Conservation (phyloP, 2,888 invertebrate species). For the Orchestes rusci region DNA sequence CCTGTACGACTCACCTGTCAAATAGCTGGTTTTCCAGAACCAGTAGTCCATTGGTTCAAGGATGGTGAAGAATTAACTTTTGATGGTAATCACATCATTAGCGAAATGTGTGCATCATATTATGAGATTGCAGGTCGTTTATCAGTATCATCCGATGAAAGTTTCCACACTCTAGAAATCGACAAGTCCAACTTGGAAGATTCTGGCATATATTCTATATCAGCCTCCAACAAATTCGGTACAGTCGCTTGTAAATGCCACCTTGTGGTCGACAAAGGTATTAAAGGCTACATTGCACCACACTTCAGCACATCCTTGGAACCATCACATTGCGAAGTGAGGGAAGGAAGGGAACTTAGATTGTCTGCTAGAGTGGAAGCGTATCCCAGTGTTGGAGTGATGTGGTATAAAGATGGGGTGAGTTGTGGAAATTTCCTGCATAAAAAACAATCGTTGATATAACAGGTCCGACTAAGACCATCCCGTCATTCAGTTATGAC, state of each 20-base stretch:
- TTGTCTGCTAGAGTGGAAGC: slow-evolving; percentile 51
- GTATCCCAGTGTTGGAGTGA: slow-evolving; percentile 69
- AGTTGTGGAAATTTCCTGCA: too few species aligned
- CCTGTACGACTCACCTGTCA: slow-evolving; percentile 83
- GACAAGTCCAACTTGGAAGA: slow-evolving; percentile 69
- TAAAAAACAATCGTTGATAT: too few species aligned
- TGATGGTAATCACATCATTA: slow-evolving; percentile 50
- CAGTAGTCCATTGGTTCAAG: slow-evolving; percentile 77
- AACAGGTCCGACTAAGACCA: slow-evolving; percentile 56
- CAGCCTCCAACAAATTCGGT: slow-evolving; percentile 73
- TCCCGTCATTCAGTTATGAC: slow-evolving; percentile 70
- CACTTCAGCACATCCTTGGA: slow-evolving; percentile 67
- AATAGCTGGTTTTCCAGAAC: slow-evolving; percentile 67
- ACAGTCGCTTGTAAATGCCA: slow-evolving; percentile 72
- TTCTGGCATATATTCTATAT: slow-evolving; percentile 71
- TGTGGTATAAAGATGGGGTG: slow-evolving; percentile 69
- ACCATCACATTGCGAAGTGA: slow-evolving; percentile 51
- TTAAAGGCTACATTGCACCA: slow-evolving; percentile 72
- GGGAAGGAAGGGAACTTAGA: slow-evolving; percentile 52
- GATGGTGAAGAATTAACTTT: slow-evolving; percentile 58
- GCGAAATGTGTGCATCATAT: too few species aligned
- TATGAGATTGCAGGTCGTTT: slow-evolving; percentile 53
- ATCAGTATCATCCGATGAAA: slow-evolving; percentile 58
- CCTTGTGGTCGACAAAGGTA: slow-evolving; percentile 74
- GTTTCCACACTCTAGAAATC: slow-evolving; percentile 80